Percentiles rank a stretch among this genome's conserved stretches.
Evolutionary conservation across 2,113 vertebrate genomes (phyloP).

Genomic region (Columbina picui): DNA sequence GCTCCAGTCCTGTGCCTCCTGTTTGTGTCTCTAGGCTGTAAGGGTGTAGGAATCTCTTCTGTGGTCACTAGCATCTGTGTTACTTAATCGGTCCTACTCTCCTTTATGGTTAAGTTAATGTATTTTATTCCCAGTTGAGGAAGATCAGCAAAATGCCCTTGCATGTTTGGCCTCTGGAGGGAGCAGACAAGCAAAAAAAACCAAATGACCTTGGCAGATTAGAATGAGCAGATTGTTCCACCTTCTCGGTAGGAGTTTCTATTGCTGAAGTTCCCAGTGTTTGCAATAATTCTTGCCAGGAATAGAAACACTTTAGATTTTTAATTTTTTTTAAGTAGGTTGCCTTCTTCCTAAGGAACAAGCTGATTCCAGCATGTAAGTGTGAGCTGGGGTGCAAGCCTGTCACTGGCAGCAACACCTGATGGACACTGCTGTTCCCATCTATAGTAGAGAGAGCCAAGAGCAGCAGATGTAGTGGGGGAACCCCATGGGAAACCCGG

Average conservation of each 20-base stretch:
- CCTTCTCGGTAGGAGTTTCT: neutral
- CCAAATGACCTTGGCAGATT: neutral
- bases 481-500: neutral
- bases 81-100: neutral
- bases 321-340: neutral
- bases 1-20: neutral
- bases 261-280: rapidly evolving
- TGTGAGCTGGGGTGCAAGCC: neutral
- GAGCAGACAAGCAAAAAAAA: neutral
- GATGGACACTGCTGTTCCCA: neutral
- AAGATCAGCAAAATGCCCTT: neutral
- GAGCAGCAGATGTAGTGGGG: neutral
- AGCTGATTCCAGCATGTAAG: neutral
- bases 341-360: neutral
- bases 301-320: neutral
- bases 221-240: neutral
- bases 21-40: neutral
- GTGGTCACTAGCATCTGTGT: neutral
- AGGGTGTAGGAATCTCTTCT: neutral
- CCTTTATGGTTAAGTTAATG: neutral
- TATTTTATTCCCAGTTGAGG: neutral
- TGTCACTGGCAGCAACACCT: neutral
- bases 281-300: neutral
- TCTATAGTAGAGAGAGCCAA: neutral
- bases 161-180: neutral